Percentiles rank a stretch among this genome's conserved stretches.
phyloP scores from a whole-genome alignment of 2,888 invertebrate genomes.

The Andrena bucephala region DNA sequence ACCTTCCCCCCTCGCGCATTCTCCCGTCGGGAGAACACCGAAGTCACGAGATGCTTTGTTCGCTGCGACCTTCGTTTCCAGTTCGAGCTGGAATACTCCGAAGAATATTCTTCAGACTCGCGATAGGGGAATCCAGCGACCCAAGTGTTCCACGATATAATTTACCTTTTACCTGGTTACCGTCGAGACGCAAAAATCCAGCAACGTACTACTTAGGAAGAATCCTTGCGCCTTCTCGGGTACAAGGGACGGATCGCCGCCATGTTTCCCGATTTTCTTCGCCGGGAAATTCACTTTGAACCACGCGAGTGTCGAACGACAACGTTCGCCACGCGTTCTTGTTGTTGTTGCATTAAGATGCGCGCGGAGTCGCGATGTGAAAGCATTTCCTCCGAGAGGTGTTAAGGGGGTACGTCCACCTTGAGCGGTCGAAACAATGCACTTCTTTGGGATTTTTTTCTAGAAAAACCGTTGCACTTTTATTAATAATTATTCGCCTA shows the following conservation, averaged over 20 bases:
- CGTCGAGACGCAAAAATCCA: constrained; percentile 13
- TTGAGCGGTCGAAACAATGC: too few relatives aligned
- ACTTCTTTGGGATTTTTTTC: too few relatives aligned
- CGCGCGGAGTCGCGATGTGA: too few relatives aligned
- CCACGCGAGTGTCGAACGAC: too few relatives aligned
- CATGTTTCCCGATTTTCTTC: too few relatives aligned
- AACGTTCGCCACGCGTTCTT: too few relatives aligned
- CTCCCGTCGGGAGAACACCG: background rate
- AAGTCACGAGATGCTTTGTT: background rate
- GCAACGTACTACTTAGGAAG: background rate
- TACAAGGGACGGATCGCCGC: too few relatives aligned
- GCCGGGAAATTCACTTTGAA: too few relatives aligned
- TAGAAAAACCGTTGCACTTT: too few relatives aligned
- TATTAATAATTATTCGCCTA: too few relatives aligned
- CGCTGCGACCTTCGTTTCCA: background rate
- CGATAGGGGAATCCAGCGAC: background rate
- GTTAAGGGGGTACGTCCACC: background rate
- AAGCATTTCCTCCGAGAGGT: background rate
- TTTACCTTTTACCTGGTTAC: constrained; percentile 14
- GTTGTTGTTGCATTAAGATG: too few relatives aligned
- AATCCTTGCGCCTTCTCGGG: background rate
- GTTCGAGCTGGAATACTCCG: background rate
- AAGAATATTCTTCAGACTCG: background rate
- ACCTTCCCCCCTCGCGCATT: constrained; percentile 1
- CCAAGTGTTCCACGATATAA: constrained; percentile 13